phyloP scores from a whole-genome alignment of 2,113 vertebrate species.

The Entomyzon cyanotis region DNA sequence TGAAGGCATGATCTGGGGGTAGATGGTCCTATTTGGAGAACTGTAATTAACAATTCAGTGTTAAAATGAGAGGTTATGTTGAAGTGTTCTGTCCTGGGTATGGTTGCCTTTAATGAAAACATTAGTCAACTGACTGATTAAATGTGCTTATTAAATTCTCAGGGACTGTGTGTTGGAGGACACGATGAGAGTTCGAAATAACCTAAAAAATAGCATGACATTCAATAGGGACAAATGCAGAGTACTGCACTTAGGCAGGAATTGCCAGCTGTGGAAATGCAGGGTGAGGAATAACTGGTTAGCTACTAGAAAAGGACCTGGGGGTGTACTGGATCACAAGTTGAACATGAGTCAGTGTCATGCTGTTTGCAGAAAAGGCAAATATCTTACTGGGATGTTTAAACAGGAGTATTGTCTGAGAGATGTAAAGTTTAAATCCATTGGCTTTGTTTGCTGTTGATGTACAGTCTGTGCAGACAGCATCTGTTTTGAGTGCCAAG shows the following conservation, averaged over 20 bases:
- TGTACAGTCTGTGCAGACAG: background rate
- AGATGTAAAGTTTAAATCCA: background rate
- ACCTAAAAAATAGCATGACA: background rate
- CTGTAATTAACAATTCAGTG: background rate
- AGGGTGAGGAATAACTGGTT: conserved; percentile 11
- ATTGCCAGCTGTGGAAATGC: background rate
- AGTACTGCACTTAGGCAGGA: background rate
- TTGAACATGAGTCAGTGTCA: conserved; percentile 58
- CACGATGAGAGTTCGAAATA: background rate
- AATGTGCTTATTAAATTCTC: conserved; percentile 23
- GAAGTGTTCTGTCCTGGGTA: background rate
- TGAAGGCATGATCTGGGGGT: background rate
- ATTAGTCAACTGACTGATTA: background rate
- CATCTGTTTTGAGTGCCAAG: conserved; percentile 6
- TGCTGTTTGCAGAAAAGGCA: conserved; percentile 39
- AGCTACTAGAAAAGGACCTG: conserved; percentile 42
- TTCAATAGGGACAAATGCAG: background rate
- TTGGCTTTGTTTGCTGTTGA: background rate
- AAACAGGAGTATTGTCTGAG: background rate
- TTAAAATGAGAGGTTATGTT: background rate
- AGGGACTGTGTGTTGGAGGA: background rate
- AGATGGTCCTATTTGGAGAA: background rate
- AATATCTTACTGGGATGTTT: conserved; percentile 9
- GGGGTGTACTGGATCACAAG: conserved; percentile 64
- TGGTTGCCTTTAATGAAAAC: background rate